Percentiles rank a stretch among this genome's conserved stretches.
phyloP scores from a whole-genome alignment of 2,888 invertebrate genomes.

The Agrilus cyanescens region DNA sequence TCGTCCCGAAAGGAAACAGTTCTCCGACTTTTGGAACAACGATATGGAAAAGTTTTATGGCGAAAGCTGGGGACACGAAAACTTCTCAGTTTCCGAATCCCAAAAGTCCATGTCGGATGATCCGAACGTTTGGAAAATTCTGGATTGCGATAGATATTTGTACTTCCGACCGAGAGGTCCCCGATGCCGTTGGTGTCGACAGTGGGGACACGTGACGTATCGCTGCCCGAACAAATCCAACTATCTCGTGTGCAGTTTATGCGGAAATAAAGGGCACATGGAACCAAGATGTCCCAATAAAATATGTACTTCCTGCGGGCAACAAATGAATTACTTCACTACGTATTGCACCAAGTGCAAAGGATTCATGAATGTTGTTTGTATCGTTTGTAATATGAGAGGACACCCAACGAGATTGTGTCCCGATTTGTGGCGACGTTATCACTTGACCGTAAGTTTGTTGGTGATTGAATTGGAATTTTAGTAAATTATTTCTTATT shows the following conservation, averaged over 20 bases:
- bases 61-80: neutral
- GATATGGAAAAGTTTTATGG: neutral
- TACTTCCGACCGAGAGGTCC: neutral
- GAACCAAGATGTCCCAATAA: slow-evolving; percentile 51
- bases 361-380: too few species aligned
- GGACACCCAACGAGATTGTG: too few species aligned
- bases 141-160: neutral
- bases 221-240: neutral
- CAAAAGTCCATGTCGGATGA: neutral
- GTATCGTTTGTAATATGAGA: too few species aligned
- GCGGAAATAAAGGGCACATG: slow-evolving; percentile 47
- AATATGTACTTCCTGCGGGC: slow-evolving; percentile 34
- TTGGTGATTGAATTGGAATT: too few species aligned
- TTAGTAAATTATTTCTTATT: too few species aligned
- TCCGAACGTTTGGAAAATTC: neutral
- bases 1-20: neutral
- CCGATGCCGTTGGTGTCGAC: neutral
- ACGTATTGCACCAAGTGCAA: too few species aligned
- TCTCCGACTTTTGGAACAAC: neutral
- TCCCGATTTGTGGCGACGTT: too few species aligned
- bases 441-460: too few species aligned
- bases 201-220: neutral
- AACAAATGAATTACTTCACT: too few species aligned
- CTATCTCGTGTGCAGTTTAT: slow-evolving; percentile 29
- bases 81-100: neutral